Percentiles rank a stretch among this genome's conserved stretches.
phyloP scores from a whole-genome alignment of 2,797 vertebrate genomes.

The Coluber constrictor region DNA sequence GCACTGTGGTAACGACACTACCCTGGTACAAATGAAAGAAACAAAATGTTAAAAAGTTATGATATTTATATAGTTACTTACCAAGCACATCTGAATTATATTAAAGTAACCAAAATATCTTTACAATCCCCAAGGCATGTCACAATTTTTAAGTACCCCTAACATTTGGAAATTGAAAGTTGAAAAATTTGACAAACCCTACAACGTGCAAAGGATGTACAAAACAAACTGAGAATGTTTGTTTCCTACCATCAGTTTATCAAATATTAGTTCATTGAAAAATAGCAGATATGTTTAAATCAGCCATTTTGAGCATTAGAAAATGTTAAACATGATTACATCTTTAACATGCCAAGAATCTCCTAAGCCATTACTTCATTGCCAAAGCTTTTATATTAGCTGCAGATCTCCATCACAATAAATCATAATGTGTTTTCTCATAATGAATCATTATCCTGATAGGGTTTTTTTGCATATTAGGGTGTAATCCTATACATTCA shows the following conservation, averaged over 20 bases:
- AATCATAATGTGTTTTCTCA: background rate
- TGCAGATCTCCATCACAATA: background rate
- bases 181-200: too few species aligned
- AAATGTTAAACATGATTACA: background rate
- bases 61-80: too few species aligned
- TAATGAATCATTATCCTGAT: background rate
- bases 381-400: background rate
- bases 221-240: background rate
- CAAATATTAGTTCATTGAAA: background rate
- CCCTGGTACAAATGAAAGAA: background rate
- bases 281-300: background rate
- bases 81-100: too few species aligned
- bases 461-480: background rate
- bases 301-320: background rate
- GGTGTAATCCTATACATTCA: background rate
- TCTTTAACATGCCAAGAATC: background rate
- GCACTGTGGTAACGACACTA: background rate
- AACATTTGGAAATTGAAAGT: too few species aligned
- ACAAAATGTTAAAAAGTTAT: too few species aligned
- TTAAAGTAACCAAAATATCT: too few species aligned
- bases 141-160: too few species aligned
- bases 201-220: background rate
- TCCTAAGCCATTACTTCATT: background rate
- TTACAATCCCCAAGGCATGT: too few species aligned
- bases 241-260: background rate